A percentile compares a stretch with the other conserved stretches of the same genome.
Conservation (phyloP, 2,113 vertebrate species). For the Felis chaus region DNA sequence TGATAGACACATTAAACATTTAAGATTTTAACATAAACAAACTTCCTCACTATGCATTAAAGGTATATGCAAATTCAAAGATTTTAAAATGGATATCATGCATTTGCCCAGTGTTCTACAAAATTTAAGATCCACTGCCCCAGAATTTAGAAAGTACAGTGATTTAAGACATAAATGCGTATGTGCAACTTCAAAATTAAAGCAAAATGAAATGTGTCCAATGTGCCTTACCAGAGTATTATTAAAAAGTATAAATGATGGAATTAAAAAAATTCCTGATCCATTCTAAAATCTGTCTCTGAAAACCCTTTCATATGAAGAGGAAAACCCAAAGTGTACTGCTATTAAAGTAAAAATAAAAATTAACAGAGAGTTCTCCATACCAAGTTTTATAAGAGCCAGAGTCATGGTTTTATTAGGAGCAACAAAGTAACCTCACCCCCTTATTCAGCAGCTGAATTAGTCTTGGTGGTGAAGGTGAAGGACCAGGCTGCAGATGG, state of each 20-base stretch:
- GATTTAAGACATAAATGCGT: neutral
- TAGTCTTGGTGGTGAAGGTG: neutral
- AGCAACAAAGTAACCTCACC: neutral
- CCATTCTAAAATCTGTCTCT: neutral
- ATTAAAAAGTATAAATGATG: neutral
- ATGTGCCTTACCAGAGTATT: neutral
- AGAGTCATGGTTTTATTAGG: neutral
- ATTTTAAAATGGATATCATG: neutral
- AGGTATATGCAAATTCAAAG: conserved; percentile 13
- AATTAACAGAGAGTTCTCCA: conserved; percentile 26
- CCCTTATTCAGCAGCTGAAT: neutral
- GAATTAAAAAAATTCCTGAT: neutral
- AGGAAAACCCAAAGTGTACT: neutral
- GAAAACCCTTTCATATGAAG: conserved; percentile 36
- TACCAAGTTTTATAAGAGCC: neutral
- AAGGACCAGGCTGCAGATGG: neutral
- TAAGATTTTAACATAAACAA: conserved; percentile 30
- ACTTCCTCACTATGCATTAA: neutral
- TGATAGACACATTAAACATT: neutral
- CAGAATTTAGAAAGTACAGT: neutral
- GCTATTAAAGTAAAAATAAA: conserved; percentile 17
- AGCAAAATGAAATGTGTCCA: neutral
- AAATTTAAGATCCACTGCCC: neutral
- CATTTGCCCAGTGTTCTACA: neutral
- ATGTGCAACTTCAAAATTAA: neutral